Conservation (phyloP, 2,888 invertebrate genomes). For the Augochlorella aurata region DNA sequence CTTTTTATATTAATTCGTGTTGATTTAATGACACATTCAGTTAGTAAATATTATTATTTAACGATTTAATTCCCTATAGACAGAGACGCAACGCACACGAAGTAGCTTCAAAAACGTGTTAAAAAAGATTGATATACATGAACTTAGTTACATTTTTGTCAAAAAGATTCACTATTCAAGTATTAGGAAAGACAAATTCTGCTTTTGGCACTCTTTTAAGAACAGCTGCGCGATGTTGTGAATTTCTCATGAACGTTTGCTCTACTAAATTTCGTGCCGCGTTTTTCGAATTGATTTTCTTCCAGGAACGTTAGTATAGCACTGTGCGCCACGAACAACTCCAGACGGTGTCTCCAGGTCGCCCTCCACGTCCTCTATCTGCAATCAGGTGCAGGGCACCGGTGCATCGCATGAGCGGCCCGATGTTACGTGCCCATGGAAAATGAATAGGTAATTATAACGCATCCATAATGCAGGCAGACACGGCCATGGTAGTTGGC, state of each 20-base stretch:
- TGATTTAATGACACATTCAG: too few species aligned
- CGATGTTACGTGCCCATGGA: constrained; percentile 74
- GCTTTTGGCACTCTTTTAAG: background rate
- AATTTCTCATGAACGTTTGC: background rate
- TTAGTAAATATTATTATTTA: too few species aligned
- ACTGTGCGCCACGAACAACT: background rate
- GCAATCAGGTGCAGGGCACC: constrained; percentile 73
- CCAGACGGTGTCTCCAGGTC: constrained; percentile 8
- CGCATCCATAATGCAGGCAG: constrained; percentile 74
- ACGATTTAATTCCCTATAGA: too few species aligned
- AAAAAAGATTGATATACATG: too few species aligned
- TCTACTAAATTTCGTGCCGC: background rate
- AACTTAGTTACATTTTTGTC: too few species aligned
- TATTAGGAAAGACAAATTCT: too few species aligned
- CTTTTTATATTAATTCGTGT: too few species aligned
- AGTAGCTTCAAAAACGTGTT: too few species aligned
- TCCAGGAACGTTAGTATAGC: background rate
- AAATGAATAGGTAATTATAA: constrained; percentile 79
- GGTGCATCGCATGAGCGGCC: constrained; percentile 67
- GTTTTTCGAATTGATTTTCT: constrained; percentile 1
- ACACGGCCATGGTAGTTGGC: constrained; percentile 53
- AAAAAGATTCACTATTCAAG: too few species aligned
- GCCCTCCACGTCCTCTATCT: constrained; percentile 65
- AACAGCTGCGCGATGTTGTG: background rate
- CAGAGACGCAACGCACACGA: too few species aligned